A percentile compares a stretch with the other conserved stretches of the same genome.
Evolutionary conservation across 2,888 invertebrate species (phyloP).

Genomic region (Plemyria rubiginata): DNA sequence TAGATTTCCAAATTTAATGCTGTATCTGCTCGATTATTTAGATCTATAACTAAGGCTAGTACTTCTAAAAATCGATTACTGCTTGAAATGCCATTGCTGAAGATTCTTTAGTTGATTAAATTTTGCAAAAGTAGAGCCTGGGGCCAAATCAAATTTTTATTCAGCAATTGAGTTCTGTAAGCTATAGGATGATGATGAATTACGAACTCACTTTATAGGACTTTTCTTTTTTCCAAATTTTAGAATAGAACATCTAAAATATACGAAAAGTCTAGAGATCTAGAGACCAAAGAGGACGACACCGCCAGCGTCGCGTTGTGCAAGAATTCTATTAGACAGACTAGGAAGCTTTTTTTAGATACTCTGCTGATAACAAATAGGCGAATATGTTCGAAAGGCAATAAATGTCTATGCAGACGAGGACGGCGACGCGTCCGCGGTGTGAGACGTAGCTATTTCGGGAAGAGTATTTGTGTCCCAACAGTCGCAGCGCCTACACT

Average conservation of each 20-base stretch:
- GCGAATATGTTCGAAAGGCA: conserved; percentile 39
- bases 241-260: not conserved
- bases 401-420: conserved; percentile 41
- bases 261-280: not conserved
- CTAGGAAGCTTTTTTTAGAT: conserved; percentile 28
- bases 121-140: no score
- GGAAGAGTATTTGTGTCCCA: conserved; percentile 70
- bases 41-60: no score
- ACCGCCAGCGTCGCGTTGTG: conserved; percentile 4
- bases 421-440: conserved; percentile 60
- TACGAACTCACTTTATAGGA: no score
- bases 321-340: conserved; percentile 21
- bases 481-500: conserved; percentile 56
- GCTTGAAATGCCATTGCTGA: no score
- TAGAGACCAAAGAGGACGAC: not conserved
- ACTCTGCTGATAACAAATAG: conserved; percentile 35
- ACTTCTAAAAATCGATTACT: no score
- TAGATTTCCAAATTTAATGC: not conserved
- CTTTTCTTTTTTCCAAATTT: not conserved
- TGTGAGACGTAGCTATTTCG: conserved; percentile 77
- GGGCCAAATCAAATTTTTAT: no score
- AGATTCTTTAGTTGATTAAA: no score
- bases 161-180: no score
- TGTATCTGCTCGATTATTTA: not conserved
- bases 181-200: no score